phyloP scores from a whole-genome alignment of 92 coral and sea anemone genomes.

The Muricea muricata region DNA sequence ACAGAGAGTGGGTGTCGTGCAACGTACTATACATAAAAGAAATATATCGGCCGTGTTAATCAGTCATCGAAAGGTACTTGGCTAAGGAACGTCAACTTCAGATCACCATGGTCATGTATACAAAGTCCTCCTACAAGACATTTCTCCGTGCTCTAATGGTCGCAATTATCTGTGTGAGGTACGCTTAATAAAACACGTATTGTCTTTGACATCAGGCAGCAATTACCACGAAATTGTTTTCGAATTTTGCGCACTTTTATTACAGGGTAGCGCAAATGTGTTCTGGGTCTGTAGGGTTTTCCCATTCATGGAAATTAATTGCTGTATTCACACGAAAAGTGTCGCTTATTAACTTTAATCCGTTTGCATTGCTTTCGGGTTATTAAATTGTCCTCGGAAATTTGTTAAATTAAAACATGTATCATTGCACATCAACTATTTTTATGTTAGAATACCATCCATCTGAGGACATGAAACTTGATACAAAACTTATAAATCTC shows the following conservation, averaged over 20 bases:
- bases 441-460: no score
- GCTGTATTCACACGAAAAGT: not conserved
- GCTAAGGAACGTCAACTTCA: not conserved
- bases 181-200: not conserved
- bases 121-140: not conserved
- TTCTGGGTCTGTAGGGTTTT: no score
- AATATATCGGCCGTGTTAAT: not conserved
- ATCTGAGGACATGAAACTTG: no score
- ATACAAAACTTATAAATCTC: no score
- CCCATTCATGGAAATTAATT: not conserved
- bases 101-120: not conserved
- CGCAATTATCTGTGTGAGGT: constrained; percentile 2
- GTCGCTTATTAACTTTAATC: not conserved
- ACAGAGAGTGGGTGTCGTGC: not conserved
- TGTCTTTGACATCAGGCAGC: not conserved
- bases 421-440: no score
- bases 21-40: not conserved
- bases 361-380: not conserved
- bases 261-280: not conserved
- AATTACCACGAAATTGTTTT: not conserved
- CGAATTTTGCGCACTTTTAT: not conserved
- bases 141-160: not conserved
- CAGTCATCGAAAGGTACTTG: constrained; percentile 4
- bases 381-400: not conserved
- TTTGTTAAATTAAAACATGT: not conserved